Evolutionary conservation across 2,888 invertebrate genomes (phyloP), one percentile per base, ranked within the genome.

Genomic region (Lissocephala sabroskyi): DNA sequence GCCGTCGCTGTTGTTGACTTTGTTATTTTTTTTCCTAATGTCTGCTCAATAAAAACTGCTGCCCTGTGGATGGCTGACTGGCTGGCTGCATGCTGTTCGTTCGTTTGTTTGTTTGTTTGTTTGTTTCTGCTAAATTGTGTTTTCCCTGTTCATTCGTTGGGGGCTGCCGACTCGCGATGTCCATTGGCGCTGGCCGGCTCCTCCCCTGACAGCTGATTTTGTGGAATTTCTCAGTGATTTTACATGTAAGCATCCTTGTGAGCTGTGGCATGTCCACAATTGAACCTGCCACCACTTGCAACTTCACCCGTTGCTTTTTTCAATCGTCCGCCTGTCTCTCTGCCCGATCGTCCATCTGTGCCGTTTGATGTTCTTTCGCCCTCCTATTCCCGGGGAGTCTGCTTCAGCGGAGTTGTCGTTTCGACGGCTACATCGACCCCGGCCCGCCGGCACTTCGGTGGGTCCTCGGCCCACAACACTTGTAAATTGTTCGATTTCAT

Each of bases 221-320:
- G 55, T 59, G 55, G 62, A 54, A 70, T 66, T 68, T 76, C 71
- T 63, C 68, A 68, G 59, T 79, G 81, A 80, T 80, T 82, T 79
- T 66, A 66, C 77, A 75, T 80, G 79, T 79, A 81, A 82, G 79
- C 71, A 71, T 75, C 64, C 79, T 77, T 68, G 79, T 77, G 79
- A 81, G 79, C 65, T 74, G 67, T 59, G 77, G 65, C 74, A 74
- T 79, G 82, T 81, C 79, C 77, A 66, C 80, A 80, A 76, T 81
- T 76, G 81, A 75, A 49, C 73, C 75, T 70, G 55, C 62, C 59
- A 65, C 49, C 35, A 35, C 35, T 35, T 35, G 35, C 23, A 5
- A 7, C 3, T 23, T 23, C 23, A 3, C 4, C 23, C 23, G 3
- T 7, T 23, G 23, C 4, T 23, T 23, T 7, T 23, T 23, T 23